Evolutionary conservation across 2,797 vertebrate genomes (phyloP).

Genomic region (Lindbergichthys nudifrons): DNA sequence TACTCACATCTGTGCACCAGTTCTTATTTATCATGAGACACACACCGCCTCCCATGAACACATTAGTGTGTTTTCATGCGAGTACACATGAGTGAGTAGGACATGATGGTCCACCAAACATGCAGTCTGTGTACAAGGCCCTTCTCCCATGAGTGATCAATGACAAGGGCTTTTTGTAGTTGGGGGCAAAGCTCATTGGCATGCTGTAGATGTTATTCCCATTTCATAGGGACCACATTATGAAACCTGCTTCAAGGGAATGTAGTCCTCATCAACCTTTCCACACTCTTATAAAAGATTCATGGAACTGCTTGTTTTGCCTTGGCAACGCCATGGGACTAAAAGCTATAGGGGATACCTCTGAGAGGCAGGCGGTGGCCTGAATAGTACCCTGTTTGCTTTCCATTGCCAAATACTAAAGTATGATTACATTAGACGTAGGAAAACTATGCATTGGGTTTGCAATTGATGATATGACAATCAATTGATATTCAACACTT

Average conservation of each 20-base stretch:
- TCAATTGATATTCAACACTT: constrained; percentile 1
- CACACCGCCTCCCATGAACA: background rate
- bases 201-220: constrained; percentile 42
- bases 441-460: background rate
- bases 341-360: constrained; percentile 59
- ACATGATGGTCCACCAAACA: constrained; percentile 4
- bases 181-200: constrained; percentile 1
- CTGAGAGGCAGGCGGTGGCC: constrained; percentile 55
- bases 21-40: too few relatives aligned
- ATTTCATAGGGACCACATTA: constrained; percentile 60
- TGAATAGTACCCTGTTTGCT: constrained; percentile 39
- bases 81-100: background rate
- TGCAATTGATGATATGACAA: constrained; percentile 1
- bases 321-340: constrained; percentile 67
- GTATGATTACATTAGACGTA: constrained; percentile 1
- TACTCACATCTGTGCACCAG: too few relatives aligned
- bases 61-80: background rate
- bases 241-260: constrained; percentile 65
- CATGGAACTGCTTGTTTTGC: constrained; percentile 73
- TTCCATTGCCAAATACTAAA: constrained; percentile 44
- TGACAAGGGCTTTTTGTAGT: constrained; percentile 30
- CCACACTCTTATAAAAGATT: constrained; percentile 78
- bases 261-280: constrained; percentile 70
- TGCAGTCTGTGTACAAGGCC: background rate
- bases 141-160: constrained; percentile 24